Evolutionary conservation across 2,888 invertebrate species (phyloP).

Genomic region (Microchrysa polita): DNA sequence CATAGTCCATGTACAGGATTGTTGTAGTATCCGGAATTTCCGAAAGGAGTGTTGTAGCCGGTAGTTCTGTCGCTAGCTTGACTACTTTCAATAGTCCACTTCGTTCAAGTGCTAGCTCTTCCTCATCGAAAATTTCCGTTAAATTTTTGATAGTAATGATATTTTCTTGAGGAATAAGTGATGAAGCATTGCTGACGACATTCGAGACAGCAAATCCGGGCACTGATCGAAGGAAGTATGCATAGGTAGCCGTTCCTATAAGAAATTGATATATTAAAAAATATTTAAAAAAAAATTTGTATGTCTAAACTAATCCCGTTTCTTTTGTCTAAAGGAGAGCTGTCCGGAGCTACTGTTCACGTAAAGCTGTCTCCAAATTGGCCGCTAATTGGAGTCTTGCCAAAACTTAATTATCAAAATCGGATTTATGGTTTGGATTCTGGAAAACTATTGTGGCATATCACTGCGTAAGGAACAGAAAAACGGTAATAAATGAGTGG

Average conservation of each 20-base stretch:
- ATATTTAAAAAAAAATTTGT: no score
- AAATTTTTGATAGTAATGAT: constrained; percentile 60
- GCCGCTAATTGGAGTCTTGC: no score
- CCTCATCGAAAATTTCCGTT: constrained; percentile 60
- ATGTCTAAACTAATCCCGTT: no score
- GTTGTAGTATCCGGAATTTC: constrained; percentile 50
- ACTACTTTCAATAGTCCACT: constrained; percentile 30
- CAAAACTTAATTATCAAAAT: no score
- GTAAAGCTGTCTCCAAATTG: no score
- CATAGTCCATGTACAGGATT: constrained; percentile 41
- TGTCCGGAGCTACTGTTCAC: no score
- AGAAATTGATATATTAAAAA: not conserved
- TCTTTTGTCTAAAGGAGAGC: no score
- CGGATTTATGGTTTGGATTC: no score
- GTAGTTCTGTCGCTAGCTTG: not conserved
- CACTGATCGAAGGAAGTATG: constrained; percentile 61
- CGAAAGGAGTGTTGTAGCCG: constrained; percentile 49
- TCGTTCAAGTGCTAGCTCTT: constrained; percentile 54
- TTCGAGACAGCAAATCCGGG: constrained; percentile 62
- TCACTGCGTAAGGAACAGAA: no score
- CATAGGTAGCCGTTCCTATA: constrained; percentile 59
- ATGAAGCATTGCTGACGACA: constrained; percentile 62
- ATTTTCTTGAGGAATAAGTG: constrained; percentile 57
- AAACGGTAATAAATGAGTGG: no score
- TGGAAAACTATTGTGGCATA: no score